Base-by-base conservation (phyloP, 1,140 invertebrate species). In the Hesperophylax magnus region DNA sequence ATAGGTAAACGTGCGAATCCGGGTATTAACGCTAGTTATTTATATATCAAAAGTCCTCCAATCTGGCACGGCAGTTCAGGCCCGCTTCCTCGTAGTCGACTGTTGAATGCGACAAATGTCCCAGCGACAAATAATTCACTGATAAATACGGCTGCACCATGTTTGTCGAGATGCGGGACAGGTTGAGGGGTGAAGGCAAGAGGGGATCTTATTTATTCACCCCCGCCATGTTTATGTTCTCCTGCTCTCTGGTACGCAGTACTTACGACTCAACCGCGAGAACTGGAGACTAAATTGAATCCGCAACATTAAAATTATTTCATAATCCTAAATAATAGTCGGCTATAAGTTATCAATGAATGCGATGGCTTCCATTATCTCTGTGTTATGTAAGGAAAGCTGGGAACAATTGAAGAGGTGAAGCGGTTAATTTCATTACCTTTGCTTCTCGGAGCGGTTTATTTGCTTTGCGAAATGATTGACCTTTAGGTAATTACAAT, bases 71-170 rank as follows among this genome's bases (percentile, higher is more conserved):
- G 20, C 39, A 56, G 34, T 24, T 6, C 52, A n/a, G 65, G 9
- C 20, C 18, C 47, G 78, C 78, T 79, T 79, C 67, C 78, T 80
- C 56, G 72, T 76, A 56, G 54, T 18, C 22, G 69, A 74, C 67
- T 58, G 71, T 20, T 81, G 72, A 80, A 82, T 82, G 81, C 78
- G 78, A 80, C 78, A 82, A 82, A 79, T 79, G 77, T 79, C 63
- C 20, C 74, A 56, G 78, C 72, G 78, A 82, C 81, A 80, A 82
- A 82, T 82, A 82, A 82, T 77, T 82, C 81, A 82, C 81, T 71
- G 81, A 72, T 82, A 76, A 75, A 75, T 76, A 76, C 56, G 69
- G 47, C 69, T 76, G 72, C 72, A 76, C 72, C 72, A 60, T 58
- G 72, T 76, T 72, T 53, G 17, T 74, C 58, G 69, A 67, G 15